phyloP scores from a whole-genome alignment of 2,888 invertebrate species.

The Nesidiocoris tenuis region DNA sequence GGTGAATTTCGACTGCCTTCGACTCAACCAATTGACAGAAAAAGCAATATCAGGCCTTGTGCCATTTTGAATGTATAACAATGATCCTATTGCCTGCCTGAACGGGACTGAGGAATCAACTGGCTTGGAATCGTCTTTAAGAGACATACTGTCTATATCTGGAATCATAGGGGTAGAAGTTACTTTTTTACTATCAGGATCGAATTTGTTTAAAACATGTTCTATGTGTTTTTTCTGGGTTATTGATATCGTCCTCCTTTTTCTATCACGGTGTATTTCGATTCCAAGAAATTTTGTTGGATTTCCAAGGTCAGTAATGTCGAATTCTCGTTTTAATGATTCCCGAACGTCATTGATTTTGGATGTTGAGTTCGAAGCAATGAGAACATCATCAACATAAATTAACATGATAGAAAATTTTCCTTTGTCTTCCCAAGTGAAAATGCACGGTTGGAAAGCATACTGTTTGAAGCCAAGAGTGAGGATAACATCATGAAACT shows the following conservation, averaged over 20 bases:
- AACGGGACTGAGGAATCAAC: no score
- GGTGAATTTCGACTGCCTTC: not conserved
- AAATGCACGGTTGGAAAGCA: no score
- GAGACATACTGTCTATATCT: not conserved
- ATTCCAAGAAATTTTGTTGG: not conserved
- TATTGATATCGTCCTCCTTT: not conserved
- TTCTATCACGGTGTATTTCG: not conserved
- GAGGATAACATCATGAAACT: no score
- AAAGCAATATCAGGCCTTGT: constrained; percentile 1
- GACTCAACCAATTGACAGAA: not conserved
- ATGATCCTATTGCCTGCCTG: not conserved
- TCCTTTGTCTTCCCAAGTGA: not conserved
- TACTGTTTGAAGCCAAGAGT: no score
- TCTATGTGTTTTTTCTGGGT: not conserved
- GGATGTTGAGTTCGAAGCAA: no score
- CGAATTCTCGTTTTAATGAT: not conserved
- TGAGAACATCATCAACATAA: not conserved
- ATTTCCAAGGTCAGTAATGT: not conserved
- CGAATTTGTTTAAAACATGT: not conserved
- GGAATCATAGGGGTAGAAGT: not conserved
- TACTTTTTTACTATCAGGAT: not conserved
- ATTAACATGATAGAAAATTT: not conserved
- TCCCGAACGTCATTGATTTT: no score
- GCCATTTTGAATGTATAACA: constrained; percentile 6
- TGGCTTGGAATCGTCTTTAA: not conserved